Evolutionary conservation across 2,888 invertebrate genomes (phyloP), one percentile per base, ranked within the genome.

Genomic region (Drosophila neotestacea): DNA sequence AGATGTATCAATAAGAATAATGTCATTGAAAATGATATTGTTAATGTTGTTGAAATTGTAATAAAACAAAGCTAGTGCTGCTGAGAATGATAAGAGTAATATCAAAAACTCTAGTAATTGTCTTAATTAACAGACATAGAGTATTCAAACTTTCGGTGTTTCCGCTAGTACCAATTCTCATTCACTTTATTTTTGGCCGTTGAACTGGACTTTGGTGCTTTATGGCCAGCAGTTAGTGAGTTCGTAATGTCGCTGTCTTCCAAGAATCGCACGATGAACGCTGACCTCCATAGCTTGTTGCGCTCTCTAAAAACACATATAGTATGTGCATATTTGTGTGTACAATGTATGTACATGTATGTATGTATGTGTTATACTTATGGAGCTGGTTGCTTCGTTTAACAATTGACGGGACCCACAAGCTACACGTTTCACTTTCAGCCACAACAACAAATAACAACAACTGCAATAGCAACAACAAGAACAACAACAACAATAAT

Each of bases 121-220:
- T 32, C 6, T 11, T 6, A 39, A 13, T 30, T 54, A 9, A 1
- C 7, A 28, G 0, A 2, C 9, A 9, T 10, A 74, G 74, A n/a
- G 74, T 65, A 74, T 74, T 61, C 28, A 44, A 44, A 27, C 28
- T 13, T 41, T 36, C 6, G 11, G 27, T 16, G 10, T 16, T 36
- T 32, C 2, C 7, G 13, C 7, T 6, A 22, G n/a, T 51, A 42
- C 9, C n/a, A 50, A 41, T 13, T 56, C 32, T 46, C 11, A 39
- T 36, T 60, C 55, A n/a, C 54, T 63, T 55, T 47, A n/a, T 13
- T 42, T 38, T 47, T 61, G 50, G 52, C 61, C 68, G 76, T 73
- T 82, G 70, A 79, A 81, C 79, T 79, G 77, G 68, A 70, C 75
- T 75, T 77, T 84, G 88, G 84, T 88, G 88, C 80, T 88, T 85